Base-by-base conservation (phyloP, 2,888 invertebrate species). In the Mythimna impura region DNA sequence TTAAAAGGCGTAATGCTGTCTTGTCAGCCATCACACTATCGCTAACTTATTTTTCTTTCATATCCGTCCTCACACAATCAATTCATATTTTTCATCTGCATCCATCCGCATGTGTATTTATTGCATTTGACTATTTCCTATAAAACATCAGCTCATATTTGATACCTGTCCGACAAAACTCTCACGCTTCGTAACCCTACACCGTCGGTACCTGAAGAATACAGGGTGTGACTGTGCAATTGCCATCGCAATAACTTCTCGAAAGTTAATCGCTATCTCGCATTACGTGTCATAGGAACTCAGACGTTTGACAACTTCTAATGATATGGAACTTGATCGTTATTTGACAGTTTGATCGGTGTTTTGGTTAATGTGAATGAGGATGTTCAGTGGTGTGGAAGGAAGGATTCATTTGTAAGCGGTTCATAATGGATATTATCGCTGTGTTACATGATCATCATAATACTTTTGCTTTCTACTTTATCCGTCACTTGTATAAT, bases 141-240 rank as follows among this genome's bases (percentile, higher is more conserved):
- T 14, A n/a, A 75, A 57, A 43, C 22, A 57, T 52, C 50, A 50
- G 6, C 4, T 25, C 30, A 34, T 57, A 73, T 17, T 1, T 0
- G 57, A 68, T 64, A 83, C 78, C 58, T 77, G 66, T 80, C 79
- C 76, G 40, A n/a, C 73, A 10, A 69, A 76, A 66, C 34, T 73
- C 71, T 67, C 76, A 78, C 67, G 73, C 64, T 63, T 66, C 7
- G 85, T 85, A 76, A 87, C 87, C 82, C 83, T 82, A 87, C 90
- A 91, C 86, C 87, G 86, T 90, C 88, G 88, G 79, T 86, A 84
- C 85, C 85, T 84, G 85, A 87, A 89, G 88, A 88, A 89, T 87
- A 88, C 73, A 82, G 80, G 67, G 74, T 78, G 85, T 87, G 88
- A 88, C 85, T 85, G 76, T 80, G 83, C 86, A 88, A 89, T 91